Conservation (phyloP, 2,888 invertebrate genomes). For the Crematogaster levior region DNA sequence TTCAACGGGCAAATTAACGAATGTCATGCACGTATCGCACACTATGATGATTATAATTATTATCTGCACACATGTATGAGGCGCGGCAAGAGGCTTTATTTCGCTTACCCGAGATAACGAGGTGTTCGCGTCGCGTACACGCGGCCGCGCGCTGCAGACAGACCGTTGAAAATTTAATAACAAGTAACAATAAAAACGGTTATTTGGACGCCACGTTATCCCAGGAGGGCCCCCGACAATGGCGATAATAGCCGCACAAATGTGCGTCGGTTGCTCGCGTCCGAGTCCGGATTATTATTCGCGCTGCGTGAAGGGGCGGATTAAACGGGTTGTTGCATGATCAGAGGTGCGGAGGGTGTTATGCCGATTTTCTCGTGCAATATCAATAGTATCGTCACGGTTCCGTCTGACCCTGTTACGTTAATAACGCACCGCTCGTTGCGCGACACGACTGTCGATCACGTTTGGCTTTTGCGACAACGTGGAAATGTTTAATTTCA, state of each 20-base stretch:
- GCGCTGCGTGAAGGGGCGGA: slow-evolving; percentile 44
- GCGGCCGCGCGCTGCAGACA: slow-evolving; percentile 16
- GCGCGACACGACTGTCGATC: neutral
- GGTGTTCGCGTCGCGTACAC: slow-evolving; percentile 45
- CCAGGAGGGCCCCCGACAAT: slow-evolving; percentile 49
- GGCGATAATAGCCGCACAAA: slow-evolving; percentile 62
- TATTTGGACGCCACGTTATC: slow-evolving; percentile 49
- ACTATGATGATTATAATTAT: slow-evolving; percentile 36
- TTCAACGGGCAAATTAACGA: slow-evolving; percentile 33
- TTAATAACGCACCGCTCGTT: slow-evolving; percentile 30
- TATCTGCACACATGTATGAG: neutral
- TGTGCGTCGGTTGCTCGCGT: slow-evolving; percentile 53
- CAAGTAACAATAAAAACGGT: slow-evolving; percentile 62
- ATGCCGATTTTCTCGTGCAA: slow-evolving; percentile 34
- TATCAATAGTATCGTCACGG: slow-evolving; percentile 59
- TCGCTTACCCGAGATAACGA: slow-evolving; percentile 60
- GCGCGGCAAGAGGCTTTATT: slow-evolving; percentile 25
- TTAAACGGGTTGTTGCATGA: slow-evolving; percentile 48
- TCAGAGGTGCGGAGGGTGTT: slow-evolving; percentile 12
- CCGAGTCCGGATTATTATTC: slow-evolving; percentile 62
- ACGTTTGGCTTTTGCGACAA: neutral
- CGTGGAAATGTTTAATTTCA: neutral
- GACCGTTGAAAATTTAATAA: slow-evolving; percentile 59
- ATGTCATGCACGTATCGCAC: neutral
- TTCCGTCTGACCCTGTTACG: slow-evolving; percentile 19